Base-by-base conservation (phyloP, 2,888 invertebrate species). In the Leptinotarsa tumamoca region DNA sequence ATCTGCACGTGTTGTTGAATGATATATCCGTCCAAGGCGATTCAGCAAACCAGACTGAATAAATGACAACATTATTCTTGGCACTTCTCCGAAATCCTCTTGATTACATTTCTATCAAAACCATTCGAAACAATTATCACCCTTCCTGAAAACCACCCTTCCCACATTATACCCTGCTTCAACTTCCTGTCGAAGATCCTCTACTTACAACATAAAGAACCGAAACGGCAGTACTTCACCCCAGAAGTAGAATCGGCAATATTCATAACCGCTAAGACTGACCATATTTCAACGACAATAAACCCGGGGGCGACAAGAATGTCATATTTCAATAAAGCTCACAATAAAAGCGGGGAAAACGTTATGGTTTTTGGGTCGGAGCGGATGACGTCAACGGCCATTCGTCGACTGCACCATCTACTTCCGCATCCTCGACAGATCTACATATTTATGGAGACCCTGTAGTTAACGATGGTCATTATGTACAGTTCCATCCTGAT, bases 391-490 rank as follows among this genome's bases (percentile, higher is more conserved):
- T 69, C 58, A 17, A 49, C 49, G 56, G 43, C 61, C 71, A 15
- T 63, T 63, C 33, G 27, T 17, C 70, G 63, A 52, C 52, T 52
- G 3, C 14, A 33, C 68, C 72, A 67, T 66, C 68, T 43, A 69
- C 73, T 74, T 80, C 80, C 79, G 79, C 67, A 79, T 72, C 75
- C 77, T 79, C 74, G 78, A 75, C 79, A 81, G 80, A 81, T 82
- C 81, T 82, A 81, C 81, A 82, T 82, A 82, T 82, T 82, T 82
- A 82, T 82, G 80, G 80, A 75, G 69, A 76, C 75, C 79, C 81
- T 80, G 81, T 79, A 78, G 80, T 81, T 81, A 80, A 80, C 78
- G 78, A 76, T 76, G 72, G 72, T 79, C 80, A 81, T 82, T 81
- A 81, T 80, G 82, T 80, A 81, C 77, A 71, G 77, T 77, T 75